These are phyloP conservation scores for Perca flavescens DNA, from an alignment of 2,113 vertebrate species.

Conservation along the genomic window DNA sequence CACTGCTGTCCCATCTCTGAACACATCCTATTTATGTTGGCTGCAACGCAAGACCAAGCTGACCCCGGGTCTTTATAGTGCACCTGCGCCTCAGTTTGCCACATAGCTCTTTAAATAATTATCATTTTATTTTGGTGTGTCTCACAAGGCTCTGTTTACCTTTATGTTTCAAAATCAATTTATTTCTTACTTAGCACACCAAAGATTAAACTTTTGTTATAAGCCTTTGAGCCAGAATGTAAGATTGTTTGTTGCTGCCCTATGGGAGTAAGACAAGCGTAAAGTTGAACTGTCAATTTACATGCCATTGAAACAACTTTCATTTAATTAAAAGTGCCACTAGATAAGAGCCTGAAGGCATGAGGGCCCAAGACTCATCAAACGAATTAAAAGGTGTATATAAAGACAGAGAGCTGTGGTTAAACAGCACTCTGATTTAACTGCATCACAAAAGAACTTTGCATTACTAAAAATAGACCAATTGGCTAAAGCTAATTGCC, in stretches of 20 bases:
- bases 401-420: constrained; percentile 48
- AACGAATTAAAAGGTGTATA: constrained; percentile 57
- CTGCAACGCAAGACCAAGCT: background rate
- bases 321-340: constrained; percentile 67
- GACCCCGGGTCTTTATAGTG: background rate
- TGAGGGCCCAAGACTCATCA: constrained; percentile 59
- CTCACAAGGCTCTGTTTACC: background rate
- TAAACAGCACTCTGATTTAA: constrained; percentile 48
- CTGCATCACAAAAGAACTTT: constrained; percentile 39
- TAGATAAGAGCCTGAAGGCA: constrained; percentile 62
- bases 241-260: background rate
- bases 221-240: constrained; percentile 36
- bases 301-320: constrained; percentile 43
- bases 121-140: background rate
- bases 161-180: background rate
- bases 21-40: background rate
- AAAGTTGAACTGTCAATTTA: constrained; percentile 47
- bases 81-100: background rate
- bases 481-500: constrained; percentile 27
- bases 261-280: constrained; percentile 8
- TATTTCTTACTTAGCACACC: background rate
- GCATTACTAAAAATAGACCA: constrained; percentile 41
- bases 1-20: background rate
- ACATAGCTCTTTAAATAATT: background rate
- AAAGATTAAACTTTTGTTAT: constrained; percentile 2